Conservation (phyloP, 2,888 invertebrate species). For the Drosophila tripunctata region DNA sequence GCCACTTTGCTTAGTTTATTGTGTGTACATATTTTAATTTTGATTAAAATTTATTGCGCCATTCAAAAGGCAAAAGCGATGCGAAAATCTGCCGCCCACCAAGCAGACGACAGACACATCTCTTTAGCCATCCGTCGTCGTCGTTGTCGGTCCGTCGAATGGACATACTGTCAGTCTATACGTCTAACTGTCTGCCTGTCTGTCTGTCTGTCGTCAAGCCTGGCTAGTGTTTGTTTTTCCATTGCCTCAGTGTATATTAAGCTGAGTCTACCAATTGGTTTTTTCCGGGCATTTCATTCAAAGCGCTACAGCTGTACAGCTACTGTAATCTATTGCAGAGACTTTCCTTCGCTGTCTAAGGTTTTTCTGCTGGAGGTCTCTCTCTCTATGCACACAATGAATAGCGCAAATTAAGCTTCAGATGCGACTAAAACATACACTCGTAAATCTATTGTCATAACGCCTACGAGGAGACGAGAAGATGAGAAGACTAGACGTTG, state of each 20-base stretch:
- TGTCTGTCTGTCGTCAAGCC: constrained; percentile 12
- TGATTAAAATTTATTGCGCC: constrained; percentile 81
- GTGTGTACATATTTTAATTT: constrained; percentile 72
- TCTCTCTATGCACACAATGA: constrained; percentile 65
- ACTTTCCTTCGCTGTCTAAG: constrained; percentile 70
- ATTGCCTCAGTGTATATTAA: constrained; percentile 76
- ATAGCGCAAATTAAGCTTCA: constrained; percentile 72
- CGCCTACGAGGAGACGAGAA: constrained; percentile 59
- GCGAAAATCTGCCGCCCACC: constrained; percentile 52
- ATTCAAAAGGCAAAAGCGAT: constrained; percentile 52
- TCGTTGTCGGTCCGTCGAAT: background rate
- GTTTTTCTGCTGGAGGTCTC: constrained; percentile 51
- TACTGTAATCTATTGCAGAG: constrained; percentile 29
- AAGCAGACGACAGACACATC: constrained; percentile 23
- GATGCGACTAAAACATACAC: constrained; percentile 38
- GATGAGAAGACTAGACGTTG: constrained; percentile 49
- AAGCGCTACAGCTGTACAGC: constrained; percentile 8
- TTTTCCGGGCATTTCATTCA: constrained; percentile 84
- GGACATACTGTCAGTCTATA: too few relatives aligned
- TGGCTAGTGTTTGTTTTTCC: constrained; percentile 41
- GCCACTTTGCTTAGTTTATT: constrained; percentile 67
- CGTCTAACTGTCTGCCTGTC: constrained; percentile 10
- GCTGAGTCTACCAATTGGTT: constrained; percentile 84
- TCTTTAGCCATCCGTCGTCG: background rate
- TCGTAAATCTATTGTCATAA: constrained; percentile 79